phyloP scores from a whole-genome alignment of 2,888 invertebrate species.

The Orthosia incerta region DNA sequence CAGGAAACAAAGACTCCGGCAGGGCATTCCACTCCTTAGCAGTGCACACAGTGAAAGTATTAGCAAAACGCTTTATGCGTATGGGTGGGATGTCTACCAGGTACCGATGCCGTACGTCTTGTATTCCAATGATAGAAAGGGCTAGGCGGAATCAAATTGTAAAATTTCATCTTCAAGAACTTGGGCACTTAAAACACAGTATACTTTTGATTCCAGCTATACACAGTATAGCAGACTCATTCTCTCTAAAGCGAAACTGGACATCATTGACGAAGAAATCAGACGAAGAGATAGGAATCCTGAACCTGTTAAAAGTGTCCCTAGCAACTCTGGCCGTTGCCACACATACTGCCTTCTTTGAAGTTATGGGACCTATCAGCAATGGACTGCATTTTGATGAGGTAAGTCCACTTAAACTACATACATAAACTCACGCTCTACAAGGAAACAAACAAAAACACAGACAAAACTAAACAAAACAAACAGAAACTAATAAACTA shows the following conservation, averaged over 20 bases:
- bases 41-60: no score
- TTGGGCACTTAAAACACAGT: no score
- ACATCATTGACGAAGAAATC: slow-evolving; percentile 37
- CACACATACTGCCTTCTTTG: slow-evolving; percentile 22
- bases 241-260: slow-evolving; percentile 44
- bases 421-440: no score
- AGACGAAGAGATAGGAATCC: slow-evolving; percentile 24
- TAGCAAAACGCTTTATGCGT: no score
- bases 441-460: no score
- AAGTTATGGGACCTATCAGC: slow-evolving; percentile 37
- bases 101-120: no score
- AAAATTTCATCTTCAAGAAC: no score
- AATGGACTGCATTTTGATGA: slow-evolving; percentile 39
- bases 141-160: no score
- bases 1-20: no score
- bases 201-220: slow-evolving; percentile 26
- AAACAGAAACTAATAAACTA: neutral
- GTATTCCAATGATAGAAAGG: no score
- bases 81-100: no score
- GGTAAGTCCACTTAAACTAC: neutral
- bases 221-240: slow-evolving; percentile 22
- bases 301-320: slow-evolving; percentile 20
- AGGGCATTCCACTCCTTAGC: no score
- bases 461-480: neutral
- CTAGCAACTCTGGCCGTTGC: neutral